Percentiles rank a stretch among this genome's conserved stretches.
Conservation (phyloP, 1,140 invertebrate genomes). For the Pissodes strobi region DNA sequence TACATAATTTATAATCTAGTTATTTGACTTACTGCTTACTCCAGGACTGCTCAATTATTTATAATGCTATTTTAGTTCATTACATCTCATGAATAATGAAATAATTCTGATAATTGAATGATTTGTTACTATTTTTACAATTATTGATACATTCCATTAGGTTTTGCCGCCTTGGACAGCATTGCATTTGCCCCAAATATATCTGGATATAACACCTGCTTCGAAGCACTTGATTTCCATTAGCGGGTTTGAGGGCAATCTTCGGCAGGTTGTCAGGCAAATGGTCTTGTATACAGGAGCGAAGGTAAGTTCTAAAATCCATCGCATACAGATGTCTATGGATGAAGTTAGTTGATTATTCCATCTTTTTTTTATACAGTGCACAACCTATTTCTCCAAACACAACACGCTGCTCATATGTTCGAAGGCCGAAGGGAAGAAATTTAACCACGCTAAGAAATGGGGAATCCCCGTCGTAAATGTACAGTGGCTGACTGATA, state of each 20-base stretch:
- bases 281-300: constrained; percentile 89
- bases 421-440: constrained; percentile 80
- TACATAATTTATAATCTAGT: too few species aligned
- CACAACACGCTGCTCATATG: constrained; percentile 76
- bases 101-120: too few species aligned
- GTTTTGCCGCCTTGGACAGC: constrained; percentile 87
- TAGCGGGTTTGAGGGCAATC: constrained; percentile 85
- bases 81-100: too few species aligned
- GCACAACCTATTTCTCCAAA: constrained; percentile 73
- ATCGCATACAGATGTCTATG: not conserved
- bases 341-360: too few species aligned
- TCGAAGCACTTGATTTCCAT: constrained; percentile 75
- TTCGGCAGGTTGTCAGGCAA: constrained; percentile 75
- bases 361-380: constrained; percentile 44
- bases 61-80: too few species aligned
- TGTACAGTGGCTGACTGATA: constrained; percentile 90
- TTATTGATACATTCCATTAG: not conserved
- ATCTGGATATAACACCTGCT: constrained; percentile 73
- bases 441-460: constrained; percentile 87
- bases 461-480: constrained; percentile 89
- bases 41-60: too few species aligned
- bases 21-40: too few species aligned
- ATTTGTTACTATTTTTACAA: too few species aligned
- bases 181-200: constrained; percentile 86
- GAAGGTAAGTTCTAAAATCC: constrained; percentile 65